Conservation (phyloP, 2,888 invertebrate genomes). For the Operophtera brumata region DNA sequence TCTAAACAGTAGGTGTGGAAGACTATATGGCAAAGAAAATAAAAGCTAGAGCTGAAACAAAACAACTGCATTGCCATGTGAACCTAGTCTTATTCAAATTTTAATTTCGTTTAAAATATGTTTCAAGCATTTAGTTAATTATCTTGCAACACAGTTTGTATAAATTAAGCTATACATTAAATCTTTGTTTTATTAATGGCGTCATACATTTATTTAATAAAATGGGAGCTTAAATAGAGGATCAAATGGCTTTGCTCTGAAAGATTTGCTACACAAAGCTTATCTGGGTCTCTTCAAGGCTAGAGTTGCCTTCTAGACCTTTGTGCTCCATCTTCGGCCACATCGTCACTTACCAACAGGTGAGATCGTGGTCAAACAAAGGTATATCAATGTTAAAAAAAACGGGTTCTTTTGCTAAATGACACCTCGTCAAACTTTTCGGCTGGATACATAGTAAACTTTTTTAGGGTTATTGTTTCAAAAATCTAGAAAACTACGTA, state of each 20-base stretch:
- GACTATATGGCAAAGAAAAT: too few species aligned
- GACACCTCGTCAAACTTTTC: too few species aligned
- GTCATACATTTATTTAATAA: not conserved
- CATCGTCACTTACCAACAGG: too few species aligned
- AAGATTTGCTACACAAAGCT: not conserved
- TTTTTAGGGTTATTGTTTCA: too few species aligned
- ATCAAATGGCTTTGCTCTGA: not conserved
- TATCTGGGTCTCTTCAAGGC: not conserved
- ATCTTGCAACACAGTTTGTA: not conserved
- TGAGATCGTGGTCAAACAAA: too few species aligned
- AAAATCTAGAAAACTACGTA: too few species aligned
- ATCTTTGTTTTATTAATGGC: not conserved
- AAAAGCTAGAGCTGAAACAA: not conserved
- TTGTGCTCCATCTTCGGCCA: too few species aligned
- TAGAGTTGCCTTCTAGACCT: too few species aligned
- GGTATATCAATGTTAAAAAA: too few species aligned
- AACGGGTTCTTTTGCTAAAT: too few species aligned
- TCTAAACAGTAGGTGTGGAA: too few species aligned
- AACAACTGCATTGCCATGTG: not conserved
- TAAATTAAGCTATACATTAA: not conserved
- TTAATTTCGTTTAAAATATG: not conserved
- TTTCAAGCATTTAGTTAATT: slow-evolving; percentile 1
- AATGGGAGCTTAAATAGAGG: not conserved
- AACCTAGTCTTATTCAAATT: not conserved
- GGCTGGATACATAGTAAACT: too few species aligned